Evolutionary conservation across 2,888 invertebrate genomes (phyloP).

Genomic region (Volucella bombylans): DNA sequence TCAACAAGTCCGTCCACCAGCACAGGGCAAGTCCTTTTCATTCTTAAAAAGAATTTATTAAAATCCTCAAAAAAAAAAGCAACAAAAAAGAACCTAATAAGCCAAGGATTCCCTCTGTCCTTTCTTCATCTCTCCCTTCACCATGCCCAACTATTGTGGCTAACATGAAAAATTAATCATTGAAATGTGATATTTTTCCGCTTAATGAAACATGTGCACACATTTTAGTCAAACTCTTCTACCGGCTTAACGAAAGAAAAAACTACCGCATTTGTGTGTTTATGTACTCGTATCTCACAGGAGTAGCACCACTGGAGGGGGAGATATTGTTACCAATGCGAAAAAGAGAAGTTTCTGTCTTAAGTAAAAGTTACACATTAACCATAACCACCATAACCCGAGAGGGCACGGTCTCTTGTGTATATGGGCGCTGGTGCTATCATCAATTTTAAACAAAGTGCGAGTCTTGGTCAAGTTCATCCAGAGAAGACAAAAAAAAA

Average conservation of each 20-base stretch:
- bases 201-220: slow-evolving; percentile 76
- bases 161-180: slow-evolving; percentile 76
- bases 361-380: slow-evolving; percentile 49
- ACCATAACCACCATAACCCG: slow-evolving; percentile 66
- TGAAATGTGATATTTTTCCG: slow-evolving; percentile 77
- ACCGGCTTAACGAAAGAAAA: slow-evolving; percentile 38
- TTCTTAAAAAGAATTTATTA: slow-evolving; percentile 70
- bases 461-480: slow-evolving; percentile 69
- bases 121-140: slow-evolving; percentile 14
- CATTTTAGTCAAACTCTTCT: slow-evolving; percentile 72
- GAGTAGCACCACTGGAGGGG: slow-evolving; percentile 22
- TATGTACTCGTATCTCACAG: slow-evolving; percentile 43
- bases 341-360: slow-evolving; percentile 14
- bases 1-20: slow-evolving; percentile 11
- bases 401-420: slow-evolving; percentile 54
- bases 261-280: slow-evolving; percentile 24
- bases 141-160: slow-evolving; percentile 64
- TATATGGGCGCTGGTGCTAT: slow-evolving; percentile 29
- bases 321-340: slow-evolving; percentile 64
- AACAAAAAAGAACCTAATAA: slow-evolving; percentile 12
- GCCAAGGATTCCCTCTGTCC: slow-evolving; percentile 7
- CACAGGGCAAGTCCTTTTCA: slow-evolving; percentile 49
- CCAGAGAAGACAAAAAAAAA: slow-evolving; percentile 20
- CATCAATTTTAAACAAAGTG: slow-evolving; percentile 65
- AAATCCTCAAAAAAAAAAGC: slow-evolving; percentile 20